Percentiles rank a stretch among this genome's conserved stretches.
Conservation (phyloP, 35 echinoderm and acorn worm species). For the Apostichopus californicus region DNA sequence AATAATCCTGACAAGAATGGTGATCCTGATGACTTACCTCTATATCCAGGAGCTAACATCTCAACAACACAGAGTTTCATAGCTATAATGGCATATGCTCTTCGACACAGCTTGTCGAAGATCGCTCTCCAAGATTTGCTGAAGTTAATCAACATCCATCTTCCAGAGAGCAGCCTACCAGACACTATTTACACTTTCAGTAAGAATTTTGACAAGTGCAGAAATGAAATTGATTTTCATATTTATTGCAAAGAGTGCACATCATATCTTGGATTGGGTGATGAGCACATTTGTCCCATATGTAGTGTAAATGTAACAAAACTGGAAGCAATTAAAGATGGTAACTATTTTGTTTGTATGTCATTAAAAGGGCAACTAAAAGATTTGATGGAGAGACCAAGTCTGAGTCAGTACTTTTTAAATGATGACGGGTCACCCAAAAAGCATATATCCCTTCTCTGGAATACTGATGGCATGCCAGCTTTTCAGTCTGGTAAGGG, state of each 20-base stretch:
- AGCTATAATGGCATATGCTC: neutral
- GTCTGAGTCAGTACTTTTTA: neutral
- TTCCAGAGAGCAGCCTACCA: neutral
- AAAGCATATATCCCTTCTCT: constrained; percentile 12
- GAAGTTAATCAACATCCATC: neutral
- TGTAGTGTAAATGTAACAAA: neutral
- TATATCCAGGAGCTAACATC: constrained; percentile 3
- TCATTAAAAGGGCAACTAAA: neutral
- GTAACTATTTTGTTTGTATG: constrained; percentile 26
- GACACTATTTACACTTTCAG: neutral
- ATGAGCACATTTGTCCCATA: constrained; percentile 2
- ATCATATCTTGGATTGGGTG: neutral
- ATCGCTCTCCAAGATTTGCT: neutral
- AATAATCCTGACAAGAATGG: neutral
- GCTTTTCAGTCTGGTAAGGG: constrained; percentile 33
- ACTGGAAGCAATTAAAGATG: neutral
- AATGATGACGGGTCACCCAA: neutral
- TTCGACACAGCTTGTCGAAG: neutral
- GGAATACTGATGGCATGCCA: constrained; percentile 55
- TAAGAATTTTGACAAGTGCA: constrained; percentile 1
- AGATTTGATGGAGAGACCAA: too few species aligned
- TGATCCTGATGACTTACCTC: neutral
- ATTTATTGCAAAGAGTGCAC: neutral
- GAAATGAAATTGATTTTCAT: constrained; percentile 19
- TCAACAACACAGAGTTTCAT: neutral